A percentile compares a stretch with the other conserved stretches of the same genome.
These are phyloP conservation scores for Excalfactoria chinensis DNA, from an alignment of 2,113 vertebrate species.

Conservation along the genomic window DNA sequence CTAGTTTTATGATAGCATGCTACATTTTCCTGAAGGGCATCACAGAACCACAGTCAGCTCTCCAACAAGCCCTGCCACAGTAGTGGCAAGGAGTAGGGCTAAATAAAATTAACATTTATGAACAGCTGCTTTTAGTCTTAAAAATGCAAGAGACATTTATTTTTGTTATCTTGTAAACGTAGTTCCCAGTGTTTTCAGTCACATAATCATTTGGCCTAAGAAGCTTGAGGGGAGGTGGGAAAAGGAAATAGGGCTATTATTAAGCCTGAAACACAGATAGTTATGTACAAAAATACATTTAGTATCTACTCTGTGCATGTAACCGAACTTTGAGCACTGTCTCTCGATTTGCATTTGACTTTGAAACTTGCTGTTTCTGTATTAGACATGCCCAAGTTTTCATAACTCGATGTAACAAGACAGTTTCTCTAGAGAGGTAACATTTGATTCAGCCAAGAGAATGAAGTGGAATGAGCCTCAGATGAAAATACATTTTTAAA, in stretches of 20 bases:
- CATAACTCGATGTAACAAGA: background rate
- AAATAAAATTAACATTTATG: background rate
- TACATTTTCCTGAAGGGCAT: background rate
- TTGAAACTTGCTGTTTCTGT: background rate
- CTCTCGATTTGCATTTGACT: background rate
- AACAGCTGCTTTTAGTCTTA: background rate
- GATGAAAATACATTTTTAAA: background rate
- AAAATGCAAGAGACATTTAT: background rate
- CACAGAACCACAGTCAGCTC: background rate
- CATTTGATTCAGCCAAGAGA: background rate
- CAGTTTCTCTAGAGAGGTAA: background rate
- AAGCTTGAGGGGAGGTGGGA: background rate
- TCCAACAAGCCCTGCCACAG: background rate
- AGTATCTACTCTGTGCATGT: background rate
- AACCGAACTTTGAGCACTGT: background rate
- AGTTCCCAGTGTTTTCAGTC: background rate
- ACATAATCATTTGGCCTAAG: background rate
- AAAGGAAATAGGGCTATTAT: background rate
- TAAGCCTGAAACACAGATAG: background rate
- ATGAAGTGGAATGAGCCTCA: background rate
- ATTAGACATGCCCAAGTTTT: background rate
- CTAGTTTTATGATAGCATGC: background rate
- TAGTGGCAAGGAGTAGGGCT: fast-evolving
- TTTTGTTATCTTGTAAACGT: background rate
- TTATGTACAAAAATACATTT: background rate